phyloP scores from a whole-genome alignment of 2,888 invertebrate species.

The Quadroppia sp. region DNA sequence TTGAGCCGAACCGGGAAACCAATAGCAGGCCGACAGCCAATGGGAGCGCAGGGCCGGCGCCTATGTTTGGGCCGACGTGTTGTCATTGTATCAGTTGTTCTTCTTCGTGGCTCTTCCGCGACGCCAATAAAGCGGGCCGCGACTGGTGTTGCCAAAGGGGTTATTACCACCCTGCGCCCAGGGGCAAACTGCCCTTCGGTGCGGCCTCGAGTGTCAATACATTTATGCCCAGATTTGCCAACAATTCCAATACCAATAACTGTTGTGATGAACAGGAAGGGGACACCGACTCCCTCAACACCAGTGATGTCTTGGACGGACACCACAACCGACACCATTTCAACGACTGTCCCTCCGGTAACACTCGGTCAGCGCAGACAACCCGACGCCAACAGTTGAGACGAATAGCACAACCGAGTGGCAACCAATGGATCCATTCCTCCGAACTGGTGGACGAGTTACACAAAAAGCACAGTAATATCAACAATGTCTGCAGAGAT shows the following conservation, averaged over 20 bases:
- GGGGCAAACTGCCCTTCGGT: conserved; percentile 44
- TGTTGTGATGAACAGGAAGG: conserved; percentile 14
- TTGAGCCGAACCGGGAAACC: neutral
- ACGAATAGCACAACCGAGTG: conserved; percentile 19
- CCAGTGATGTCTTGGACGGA: conserved; percentile 10
- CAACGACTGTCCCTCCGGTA: neutral
- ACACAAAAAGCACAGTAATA: conserved; percentile 42
- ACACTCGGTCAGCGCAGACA: neutral
- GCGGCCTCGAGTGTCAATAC: conserved; percentile 44
- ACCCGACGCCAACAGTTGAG: conserved; percentile 2
- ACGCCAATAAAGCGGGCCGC: conserved; percentile 29
- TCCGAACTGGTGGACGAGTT: conserved; percentile 43
- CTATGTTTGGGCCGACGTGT: conserved; percentile 25
- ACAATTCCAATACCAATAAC: neutral
- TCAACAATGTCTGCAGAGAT: neutral
- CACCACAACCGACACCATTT: conserved; percentile 12
- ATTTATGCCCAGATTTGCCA: conserved; percentile 41
- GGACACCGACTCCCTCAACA: conserved; percentile 21
- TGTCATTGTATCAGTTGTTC: conserved; percentile 42
- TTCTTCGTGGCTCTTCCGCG: conserved; percentile 40
- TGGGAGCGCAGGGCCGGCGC: conserved; percentile 4
- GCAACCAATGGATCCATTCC: conserved; percentile 42
- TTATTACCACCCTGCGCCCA: conserved; percentile 43
- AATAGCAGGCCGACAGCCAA: neutral
- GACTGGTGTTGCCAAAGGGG: conserved; percentile 44